These are phyloP conservation scores for Galaxea fascicularis DNA, from an alignment of 92 coral and sea anemone species.

Conservation along the genomic window DNA sequence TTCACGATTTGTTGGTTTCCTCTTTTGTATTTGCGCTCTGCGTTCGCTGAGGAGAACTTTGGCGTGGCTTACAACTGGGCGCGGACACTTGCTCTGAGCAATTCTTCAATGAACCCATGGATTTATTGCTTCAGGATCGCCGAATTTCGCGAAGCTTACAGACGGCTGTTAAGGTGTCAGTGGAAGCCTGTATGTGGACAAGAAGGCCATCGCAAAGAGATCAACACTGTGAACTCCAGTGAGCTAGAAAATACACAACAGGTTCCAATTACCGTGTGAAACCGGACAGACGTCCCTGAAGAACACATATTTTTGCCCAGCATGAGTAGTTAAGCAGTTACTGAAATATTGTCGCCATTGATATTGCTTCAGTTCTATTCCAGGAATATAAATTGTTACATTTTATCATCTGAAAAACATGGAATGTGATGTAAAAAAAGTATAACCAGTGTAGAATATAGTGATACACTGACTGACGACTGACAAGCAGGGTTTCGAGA, in stretches of 20 bases:
- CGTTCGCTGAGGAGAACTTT: slow-evolving; percentile 59
- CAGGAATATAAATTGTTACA: not conserved
- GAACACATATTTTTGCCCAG: not conserved
- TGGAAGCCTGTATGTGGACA: slow-evolving; percentile 54
- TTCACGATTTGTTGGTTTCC: slow-evolving; percentile 83
- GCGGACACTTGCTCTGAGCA: slow-evolving; percentile 79
- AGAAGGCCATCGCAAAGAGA: not conserved
- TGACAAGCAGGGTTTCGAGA: not conserved
- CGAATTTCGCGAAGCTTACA: slow-evolving; percentile 84
- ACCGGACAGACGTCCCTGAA: not conserved
- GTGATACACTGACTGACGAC: too few species aligned
- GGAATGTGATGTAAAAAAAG: too few species aligned
- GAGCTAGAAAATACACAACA: slow-evolving; percentile 12
- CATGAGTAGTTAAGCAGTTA: not conserved
- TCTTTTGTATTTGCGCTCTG: slow-evolving; percentile 67
- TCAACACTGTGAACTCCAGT: slow-evolving; percentile 10
- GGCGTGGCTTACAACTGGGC: slow-evolving; percentile 90
- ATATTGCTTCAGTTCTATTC: not conserved
- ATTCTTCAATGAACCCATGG: slow-evolving; percentile 87
- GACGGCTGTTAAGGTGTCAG: slow-evolving; percentile 62
- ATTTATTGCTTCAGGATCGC: slow-evolving; percentile 83
- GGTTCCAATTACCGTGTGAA: not conserved
- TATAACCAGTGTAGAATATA: too few species aligned
- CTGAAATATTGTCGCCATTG: not conserved
- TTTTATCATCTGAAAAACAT: not conserved